These are phyloP conservation scores for Caiman crocodilus DNA, from an alignment of 2,797 vertebrate genomes.

Conservation along the genomic window DNA sequence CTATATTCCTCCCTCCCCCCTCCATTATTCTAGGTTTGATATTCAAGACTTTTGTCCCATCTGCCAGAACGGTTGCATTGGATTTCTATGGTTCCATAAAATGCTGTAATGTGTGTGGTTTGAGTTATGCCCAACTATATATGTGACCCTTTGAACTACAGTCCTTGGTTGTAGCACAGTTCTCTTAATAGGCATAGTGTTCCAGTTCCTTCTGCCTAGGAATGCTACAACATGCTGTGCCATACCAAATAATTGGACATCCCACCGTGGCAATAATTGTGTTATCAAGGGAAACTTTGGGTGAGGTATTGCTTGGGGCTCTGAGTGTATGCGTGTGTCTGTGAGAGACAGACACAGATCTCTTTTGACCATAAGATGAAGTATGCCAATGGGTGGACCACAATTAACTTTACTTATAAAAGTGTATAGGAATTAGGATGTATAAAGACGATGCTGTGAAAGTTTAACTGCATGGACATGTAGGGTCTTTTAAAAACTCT, in stretches of 20 bases:
- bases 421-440: too few relatives aligned
- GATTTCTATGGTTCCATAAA: background rate
- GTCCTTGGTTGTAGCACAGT: accelerated
- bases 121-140: background rate
- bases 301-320: background rate
- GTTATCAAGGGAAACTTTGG: background rate
- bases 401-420: too few relatives aligned
- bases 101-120: background rate
- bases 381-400: too few relatives aligned
- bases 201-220: background rate
- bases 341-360: too few relatives aligned
- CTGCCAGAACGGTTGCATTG: background rate
- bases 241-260: background rate
- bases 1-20: background rate
- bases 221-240: background rate
- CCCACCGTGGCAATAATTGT: background rate
- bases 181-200: background rate
- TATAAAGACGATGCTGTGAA: too few relatives aligned
- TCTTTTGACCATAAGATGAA: too few relatives aligned
- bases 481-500: background rate
- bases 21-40: background rate
- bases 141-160: background rate
- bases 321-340: too few relatives aligned
- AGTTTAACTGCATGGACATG: too few relatives aligned
- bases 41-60: background rate